Base-by-base conservation (phyloP, 2,888 invertebrate species). In the Eumacrocentrus americanus region DNA sequence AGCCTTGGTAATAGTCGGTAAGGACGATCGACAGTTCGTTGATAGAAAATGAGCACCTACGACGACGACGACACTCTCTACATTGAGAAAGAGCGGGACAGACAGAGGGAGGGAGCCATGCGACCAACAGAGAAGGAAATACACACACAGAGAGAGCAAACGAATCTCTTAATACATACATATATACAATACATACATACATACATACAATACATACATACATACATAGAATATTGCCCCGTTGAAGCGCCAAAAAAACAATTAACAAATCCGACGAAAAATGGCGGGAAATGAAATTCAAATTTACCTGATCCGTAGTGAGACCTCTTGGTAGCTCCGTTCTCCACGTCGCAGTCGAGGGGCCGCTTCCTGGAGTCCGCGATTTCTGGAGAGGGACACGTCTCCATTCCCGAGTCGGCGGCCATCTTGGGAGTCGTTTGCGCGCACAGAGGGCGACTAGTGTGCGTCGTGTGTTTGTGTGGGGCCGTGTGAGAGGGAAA, bases 341-440 rank as follows among this genome's bases (percentile, higher is more conserved):
- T 92, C 84, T 93, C 93, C 76, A 89, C 89, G 84, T 92, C 92
- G 72, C 88, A 88, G 84, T 93, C 93, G 79, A 92, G 88, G 76
- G 92, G 93, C 83, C 93, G 88, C 86, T 93, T 93, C 84, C 93
- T 89, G 83, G 92, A 92, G 86, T 93, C 93, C 74, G 89, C 87
- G 84, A 91, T 91, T 87, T 93, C 93, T 84, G 93, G 92, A 87
- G 92, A 92, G 83, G 92, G 90, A 88, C 92, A 92, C 87, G 92
- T 91, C 88, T 92, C 92, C 92, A 92, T 92, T 87, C 91, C 91
- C 87, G 91, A 90, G 86, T 92, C 92, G 85, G 92, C 92, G 87
- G 92, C 92, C 92, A 92, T 92, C 86, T 90, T 89, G 87, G 66
- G 61, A 55, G 67, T 59, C 29, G 65, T 25, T 6, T 68, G 65